phyloP scores from a whole-genome alignment of 2,113 vertebrate species.

The Dryoscopus gambensis region DNA sequence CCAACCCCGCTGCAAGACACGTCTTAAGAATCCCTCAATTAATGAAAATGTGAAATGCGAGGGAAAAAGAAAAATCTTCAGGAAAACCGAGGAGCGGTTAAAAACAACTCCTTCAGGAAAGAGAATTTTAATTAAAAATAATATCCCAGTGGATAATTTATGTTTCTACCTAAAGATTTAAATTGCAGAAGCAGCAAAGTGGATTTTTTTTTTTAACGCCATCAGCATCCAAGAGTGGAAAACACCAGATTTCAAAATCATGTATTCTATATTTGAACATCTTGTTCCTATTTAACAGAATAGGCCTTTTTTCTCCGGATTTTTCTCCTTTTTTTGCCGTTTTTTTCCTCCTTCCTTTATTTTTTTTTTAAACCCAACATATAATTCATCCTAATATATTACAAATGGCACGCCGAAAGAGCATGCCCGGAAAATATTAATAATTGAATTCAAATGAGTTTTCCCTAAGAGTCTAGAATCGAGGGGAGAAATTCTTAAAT shows the following conservation, averaged over 20 bases:
- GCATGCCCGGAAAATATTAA: conserved; percentile 58
- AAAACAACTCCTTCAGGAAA: conserved; percentile 35
- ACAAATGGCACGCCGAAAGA: conserved; percentile 44
- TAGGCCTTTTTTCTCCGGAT: background rate
- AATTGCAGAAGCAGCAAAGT: conserved; percentile 49
- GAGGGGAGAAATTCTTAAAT: background rate
- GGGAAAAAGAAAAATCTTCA: conserved; percentile 3
- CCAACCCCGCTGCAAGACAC: background rate
- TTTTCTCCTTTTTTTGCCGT: background rate
- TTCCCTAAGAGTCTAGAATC: background rate
- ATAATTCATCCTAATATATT: conserved; percentile 65
- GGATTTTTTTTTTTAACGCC: background rate
- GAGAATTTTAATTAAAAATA: conserved; percentile 61
- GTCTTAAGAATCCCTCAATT: background rate
- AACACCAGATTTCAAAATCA: conserved; percentile 56
- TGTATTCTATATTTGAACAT: conserved; percentile 59
- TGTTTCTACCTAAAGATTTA: background rate
- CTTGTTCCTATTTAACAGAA: conserved; percentile 69
- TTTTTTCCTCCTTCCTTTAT: accelerated
- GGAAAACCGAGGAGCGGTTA: background rate
- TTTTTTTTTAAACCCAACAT: background rate
- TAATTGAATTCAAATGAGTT: conserved; percentile 60
- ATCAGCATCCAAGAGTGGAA: conserved; percentile 11
- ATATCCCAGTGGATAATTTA: conserved; percentile 41
- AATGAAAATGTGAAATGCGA: background rate